phyloP scores from a whole-genome alignment of 2,113 vertebrate species.

The Pampusana beccarii region DNA sequence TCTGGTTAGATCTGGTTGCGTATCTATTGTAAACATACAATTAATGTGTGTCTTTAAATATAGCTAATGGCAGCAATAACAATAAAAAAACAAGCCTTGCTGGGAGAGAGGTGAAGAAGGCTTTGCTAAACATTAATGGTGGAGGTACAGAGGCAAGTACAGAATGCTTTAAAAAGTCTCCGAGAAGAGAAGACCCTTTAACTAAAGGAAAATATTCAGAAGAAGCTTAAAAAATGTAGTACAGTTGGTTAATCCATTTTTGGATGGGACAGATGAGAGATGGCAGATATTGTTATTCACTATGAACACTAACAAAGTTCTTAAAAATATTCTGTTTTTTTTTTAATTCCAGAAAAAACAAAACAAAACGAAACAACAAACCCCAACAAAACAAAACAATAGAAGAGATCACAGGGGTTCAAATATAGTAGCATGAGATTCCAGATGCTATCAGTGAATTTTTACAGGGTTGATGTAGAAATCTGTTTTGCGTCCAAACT shows the following conservation, averaged over 20 bases:
- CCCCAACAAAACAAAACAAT: too few relatives aligned
- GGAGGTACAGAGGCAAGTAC: not conserved
- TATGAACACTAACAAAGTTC: not conserved
- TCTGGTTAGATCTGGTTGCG: not conserved
- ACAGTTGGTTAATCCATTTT: not conserved
- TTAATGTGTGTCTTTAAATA: not conserved
- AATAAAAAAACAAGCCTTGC: not conserved
- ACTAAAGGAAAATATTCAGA: not conserved
- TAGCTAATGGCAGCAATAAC: not conserved
- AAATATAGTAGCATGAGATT: not conserved
- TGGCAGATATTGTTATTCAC: not conserved
- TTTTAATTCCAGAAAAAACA: not conserved
- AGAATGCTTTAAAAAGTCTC: not conserved
- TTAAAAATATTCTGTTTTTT: not conserved
- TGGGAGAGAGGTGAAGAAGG: not conserved
- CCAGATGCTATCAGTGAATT: not conserved
- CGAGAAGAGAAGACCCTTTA: not conserved
- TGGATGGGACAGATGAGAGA: not conserved
- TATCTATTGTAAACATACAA: not conserved
- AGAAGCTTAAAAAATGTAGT: not conserved
- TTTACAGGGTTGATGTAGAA: not conserved
- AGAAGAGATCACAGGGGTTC: not conserved
- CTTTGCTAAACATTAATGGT: not conserved
- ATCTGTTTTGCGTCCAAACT: not conserved
- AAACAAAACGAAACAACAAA: too few relatives aligned